phyloP scores from a whole-genome alignment of 2,113 vertebrate species.

The Ranitomeya imitator region DNA sequence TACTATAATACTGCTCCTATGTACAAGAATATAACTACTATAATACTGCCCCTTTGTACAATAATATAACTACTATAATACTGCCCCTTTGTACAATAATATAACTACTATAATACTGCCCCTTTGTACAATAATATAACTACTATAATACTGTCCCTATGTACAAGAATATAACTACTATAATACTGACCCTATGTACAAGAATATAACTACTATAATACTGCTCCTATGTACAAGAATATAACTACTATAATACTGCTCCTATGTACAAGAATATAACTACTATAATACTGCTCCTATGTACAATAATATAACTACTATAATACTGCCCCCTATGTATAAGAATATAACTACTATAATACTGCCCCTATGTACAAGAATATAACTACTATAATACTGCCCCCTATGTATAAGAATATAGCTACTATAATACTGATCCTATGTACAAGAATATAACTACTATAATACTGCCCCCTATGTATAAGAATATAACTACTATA shows the following conservation, averaged over 20 bases:
- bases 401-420: background rate
- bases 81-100: background rate
- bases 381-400: background rate
- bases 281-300: background rate
- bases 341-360: constrained; percentile 5
- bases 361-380: background rate
- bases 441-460: constrained; percentile 2
- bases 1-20: background rate
- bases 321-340: no score
- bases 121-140: background rate
- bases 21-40: no score
- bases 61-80: background rate
- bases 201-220: background rate
- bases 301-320: background rate
- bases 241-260: background rate
- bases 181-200: background rate
- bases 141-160: no score
- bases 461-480: background rate
- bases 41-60: background rate
- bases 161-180: no score
- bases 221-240: background rate
- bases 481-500: background rate
- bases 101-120: background rate
- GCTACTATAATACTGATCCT: background rate
- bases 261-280: background rate